A percentile compares a stretch with the other conserved stretches of the same genome.
Conservation (phyloP, 1,140 invertebrate genomes). For the Aphelinus certus region DNA sequence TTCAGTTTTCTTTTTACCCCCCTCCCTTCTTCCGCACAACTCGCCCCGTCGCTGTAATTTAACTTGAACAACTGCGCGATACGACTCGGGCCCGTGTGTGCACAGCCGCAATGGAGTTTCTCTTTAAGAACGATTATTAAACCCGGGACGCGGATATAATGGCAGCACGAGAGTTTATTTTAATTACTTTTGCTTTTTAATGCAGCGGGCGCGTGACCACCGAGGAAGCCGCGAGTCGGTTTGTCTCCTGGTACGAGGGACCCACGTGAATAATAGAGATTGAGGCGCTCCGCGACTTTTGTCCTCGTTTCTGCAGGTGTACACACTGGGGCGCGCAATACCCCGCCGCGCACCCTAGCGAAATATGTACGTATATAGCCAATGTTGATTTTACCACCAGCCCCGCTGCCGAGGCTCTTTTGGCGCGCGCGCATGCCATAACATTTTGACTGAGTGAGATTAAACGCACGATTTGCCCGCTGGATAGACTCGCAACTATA, state of each 20-base stretch:
- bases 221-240: too few species aligned
- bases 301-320: too few species aligned
- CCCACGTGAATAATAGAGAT: too few species aligned
- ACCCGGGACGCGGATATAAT: background rate
- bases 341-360: too few species aligned
- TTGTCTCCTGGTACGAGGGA: too few species aligned
- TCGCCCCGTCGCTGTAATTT: conserved; percentile 19
- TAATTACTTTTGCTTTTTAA: conserved; percentile 25
- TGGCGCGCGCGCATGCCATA: background rate
- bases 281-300: too few species aligned
- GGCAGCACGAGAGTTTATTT: background rate
- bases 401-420: background rate
- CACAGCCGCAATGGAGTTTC: conserved; percentile 10
- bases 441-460: conserved; percentile 11
- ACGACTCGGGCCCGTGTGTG: background rate
- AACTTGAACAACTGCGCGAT: conserved; percentile 23
- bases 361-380: conserved; percentile 26
- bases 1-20: conserved; percentile 12
- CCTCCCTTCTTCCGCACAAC: background rate
- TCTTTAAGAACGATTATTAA: background rate
- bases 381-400: conserved; percentile 19
- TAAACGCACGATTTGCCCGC: too few species aligned
- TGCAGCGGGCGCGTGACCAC: too few species aligned
- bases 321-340: too few species aligned
- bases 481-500: too few species aligned